Evolutionary conservation across 1,140 invertebrate genomes (phyloP).

Genomic region (Bombus cullumanus): DNA sequence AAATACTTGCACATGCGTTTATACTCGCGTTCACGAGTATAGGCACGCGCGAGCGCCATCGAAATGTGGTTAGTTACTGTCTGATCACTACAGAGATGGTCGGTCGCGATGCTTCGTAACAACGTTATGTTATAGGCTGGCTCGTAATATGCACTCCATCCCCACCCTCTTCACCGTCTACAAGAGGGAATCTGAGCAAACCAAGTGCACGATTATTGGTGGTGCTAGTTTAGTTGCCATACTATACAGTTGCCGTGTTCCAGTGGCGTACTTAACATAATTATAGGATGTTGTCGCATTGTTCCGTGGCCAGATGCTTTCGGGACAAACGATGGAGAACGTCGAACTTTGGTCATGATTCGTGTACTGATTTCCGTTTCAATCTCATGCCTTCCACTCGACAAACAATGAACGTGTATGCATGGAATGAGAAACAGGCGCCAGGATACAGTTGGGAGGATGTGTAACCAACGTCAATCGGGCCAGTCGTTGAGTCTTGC

Average conservation of each 20-base stretch:
- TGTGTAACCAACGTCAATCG: constrained; percentile 1
- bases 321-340: constrained; percentile 59
- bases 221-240: constrained; percentile 48
- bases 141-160: constrained; percentile 60
- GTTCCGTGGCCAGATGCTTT: constrained; percentile 57
- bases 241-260: constrained; percentile 38
- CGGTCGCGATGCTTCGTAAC: constrained; percentile 59
- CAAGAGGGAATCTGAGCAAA: constrained; percentile 58
- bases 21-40: neutral
- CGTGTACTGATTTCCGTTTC: constrained; percentile 41
- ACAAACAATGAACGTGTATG: constrained; percentile 20
- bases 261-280: constrained; percentile 66
- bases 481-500: constrained; percentile 6
- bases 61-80: constrained; percentile 63
- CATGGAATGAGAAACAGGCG: constrained; percentile 5
- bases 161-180: constrained; percentile 15
- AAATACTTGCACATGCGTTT: neutral
- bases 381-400: constrained; percentile 20
- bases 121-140: constrained; percentile 67
- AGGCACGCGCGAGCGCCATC: neutral
- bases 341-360: constrained; percentile 56
- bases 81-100: constrained; percentile 65
- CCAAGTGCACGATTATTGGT: constrained; percentile 37
- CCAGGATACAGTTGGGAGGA: neutral
- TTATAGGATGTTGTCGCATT: constrained; percentile 64